Evolutionary conservation across 2,797 vertebrate genomes (phyloP).

Genomic region (Danio aesculapii): DNA sequence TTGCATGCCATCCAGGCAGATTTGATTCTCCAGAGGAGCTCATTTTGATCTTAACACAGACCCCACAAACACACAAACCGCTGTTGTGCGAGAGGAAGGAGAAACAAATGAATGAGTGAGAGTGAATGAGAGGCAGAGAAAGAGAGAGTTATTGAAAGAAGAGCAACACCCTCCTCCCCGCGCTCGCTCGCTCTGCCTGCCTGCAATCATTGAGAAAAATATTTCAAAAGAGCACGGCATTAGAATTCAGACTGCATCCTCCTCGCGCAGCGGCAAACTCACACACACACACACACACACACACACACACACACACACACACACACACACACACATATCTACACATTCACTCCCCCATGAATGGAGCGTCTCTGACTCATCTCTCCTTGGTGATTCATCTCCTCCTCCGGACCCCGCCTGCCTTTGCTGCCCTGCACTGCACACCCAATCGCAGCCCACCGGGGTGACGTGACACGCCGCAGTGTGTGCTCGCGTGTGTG

Average conservation of each 20-base stretch:
- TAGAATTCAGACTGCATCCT: slow-evolving; percentile 60
- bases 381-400: slow-evolving; percentile 66
- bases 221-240: slow-evolving; percentile 55
- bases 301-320: slow-evolving; percentile 25
- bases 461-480: slow-evolving; percentile 25
- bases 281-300: no score
- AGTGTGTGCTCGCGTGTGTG: slow-evolving; percentile 32
- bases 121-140: slow-evolving; percentile 40
- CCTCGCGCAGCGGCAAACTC: slow-evolving; percentile 37
- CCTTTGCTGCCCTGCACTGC: slow-evolving; percentile 49
- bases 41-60: slow-evolving; percentile 22
- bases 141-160: slow-evolving; percentile 32
- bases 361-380: slow-evolving; percentile 68
- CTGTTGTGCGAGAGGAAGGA: slow-evolving; percentile 30
- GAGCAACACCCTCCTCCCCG: slow-evolving; percentile 36
- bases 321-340: slow-evolving; percentile 20
- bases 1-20: slow-evolving; percentile 42
- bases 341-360: slow-evolving; percentile 57
- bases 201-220: slow-evolving; percentile 61
- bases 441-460: slow-evolving; percentile 62
- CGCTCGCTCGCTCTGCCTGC: slow-evolving; percentile 32
- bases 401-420: slow-evolving; percentile 46
- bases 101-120: slow-evolving; percentile 33
- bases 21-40: slow-evolving; percentile 38
- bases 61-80: slow-evolving; percentile 10